These are phyloP conservation scores for Otolemur garnettii DNA, from an alignment of 2,113 vertebrate genomes.

Conservation along the genomic window DNA sequence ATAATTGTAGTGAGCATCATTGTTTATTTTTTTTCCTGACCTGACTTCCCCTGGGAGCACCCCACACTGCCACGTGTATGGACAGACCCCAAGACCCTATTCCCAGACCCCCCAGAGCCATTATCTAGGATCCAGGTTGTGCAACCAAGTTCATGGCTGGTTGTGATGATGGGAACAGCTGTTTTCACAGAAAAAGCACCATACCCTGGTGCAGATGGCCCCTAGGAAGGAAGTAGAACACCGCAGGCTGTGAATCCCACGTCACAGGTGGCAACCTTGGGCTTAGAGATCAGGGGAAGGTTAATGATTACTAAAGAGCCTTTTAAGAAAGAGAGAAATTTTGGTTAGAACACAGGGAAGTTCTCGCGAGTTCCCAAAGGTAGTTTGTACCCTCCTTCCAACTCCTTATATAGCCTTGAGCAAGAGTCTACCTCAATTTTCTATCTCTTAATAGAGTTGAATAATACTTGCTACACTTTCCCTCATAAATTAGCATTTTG, in stretches of 20 bases:
- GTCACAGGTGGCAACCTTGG: slow-evolving; percentile 67
- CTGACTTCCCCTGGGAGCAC: neutral
- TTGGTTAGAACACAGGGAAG: neutral
- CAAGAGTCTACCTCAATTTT: slow-evolving; percentile 34
- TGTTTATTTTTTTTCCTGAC: neutral
- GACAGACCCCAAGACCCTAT: neutral
- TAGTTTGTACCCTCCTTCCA: neutral
- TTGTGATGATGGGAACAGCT: slow-evolving; percentile 18
- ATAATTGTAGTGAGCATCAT: neutral
- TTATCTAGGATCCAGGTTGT: neutral
- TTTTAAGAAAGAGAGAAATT: slow-evolving; percentile 5
- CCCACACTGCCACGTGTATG: slow-evolving; percentile 1
- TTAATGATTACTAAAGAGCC: neutral
- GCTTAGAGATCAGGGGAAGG: neutral
- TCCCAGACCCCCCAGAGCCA: neutral
- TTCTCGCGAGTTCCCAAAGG: neutral
- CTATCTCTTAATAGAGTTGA: neutral
- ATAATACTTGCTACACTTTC: neutral
- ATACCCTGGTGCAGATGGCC: neutral
- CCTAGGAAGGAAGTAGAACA: neutral
- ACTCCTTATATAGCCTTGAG: neutral
- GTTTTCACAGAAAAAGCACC: neutral
- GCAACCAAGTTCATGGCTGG: slow-evolving; percentile 48
- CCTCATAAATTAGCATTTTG: slow-evolving; percentile 24
- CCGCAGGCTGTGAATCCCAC: neutral